Conservation (phyloP, 2,797 vertebrate species). For the Gymnothorax reevesii region DNA sequence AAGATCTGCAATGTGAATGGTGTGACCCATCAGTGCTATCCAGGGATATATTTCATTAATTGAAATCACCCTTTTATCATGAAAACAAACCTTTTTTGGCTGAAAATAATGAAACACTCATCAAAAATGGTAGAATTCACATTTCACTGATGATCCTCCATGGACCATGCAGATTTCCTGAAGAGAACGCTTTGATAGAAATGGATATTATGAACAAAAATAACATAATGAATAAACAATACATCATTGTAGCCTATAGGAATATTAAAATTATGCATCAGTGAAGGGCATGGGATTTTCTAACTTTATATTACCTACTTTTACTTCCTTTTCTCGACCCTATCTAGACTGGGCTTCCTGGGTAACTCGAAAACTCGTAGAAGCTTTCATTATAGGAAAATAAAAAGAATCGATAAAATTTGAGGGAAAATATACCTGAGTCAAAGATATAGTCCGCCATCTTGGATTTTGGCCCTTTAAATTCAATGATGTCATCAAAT, state of each 20-base stretch:
- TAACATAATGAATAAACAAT: no score
- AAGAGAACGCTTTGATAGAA: not conserved
- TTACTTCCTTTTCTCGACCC: not conserved
- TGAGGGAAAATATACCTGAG: no score
- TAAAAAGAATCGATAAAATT: no score
- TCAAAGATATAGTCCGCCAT: no score
- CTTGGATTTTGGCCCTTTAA: no score
- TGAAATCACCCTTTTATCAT: constrained; percentile 59
- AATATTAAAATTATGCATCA: not conserved
- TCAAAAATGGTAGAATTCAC: constrained; percentile 32
- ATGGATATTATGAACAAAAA: not conserved
- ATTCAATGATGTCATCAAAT: no score
- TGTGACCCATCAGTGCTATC: constrained; percentile 37
- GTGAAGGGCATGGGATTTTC: no score
- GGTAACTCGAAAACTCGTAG: no score
- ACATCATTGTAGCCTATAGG: no score
- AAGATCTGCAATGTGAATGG: constrained; percentile 62
- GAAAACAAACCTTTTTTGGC: constrained; percentile 41
- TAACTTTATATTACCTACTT: not conserved
- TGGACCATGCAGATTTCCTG: not conserved
- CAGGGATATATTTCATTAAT: constrained; percentile 54
- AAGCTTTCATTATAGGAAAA: no score
- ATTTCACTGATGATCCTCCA: not conserved
- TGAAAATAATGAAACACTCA: constrained; percentile 43
- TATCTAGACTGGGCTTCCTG: no score